phyloP scores from a whole-genome alignment of 2,797 vertebrate species.

The Hoplostethus atlanticus region DNA sequence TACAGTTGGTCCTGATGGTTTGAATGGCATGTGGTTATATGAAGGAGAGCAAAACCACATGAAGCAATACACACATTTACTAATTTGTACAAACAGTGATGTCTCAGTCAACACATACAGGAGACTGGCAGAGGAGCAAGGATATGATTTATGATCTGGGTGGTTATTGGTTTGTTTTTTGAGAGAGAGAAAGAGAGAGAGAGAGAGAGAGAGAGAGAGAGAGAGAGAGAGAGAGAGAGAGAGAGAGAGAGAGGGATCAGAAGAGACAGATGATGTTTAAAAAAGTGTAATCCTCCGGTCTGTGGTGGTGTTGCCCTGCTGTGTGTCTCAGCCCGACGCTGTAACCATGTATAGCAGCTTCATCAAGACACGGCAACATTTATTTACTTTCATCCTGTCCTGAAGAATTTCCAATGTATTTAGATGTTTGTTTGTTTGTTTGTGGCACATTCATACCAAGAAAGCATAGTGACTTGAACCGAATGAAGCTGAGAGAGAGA shows the following conservation, averaged over 20 bases:
- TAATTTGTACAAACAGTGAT: slow-evolving; percentile 43
- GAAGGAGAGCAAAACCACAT: slow-evolving; percentile 44
- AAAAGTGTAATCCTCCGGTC: slow-evolving; percentile 54
- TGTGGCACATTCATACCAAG: slow-evolving; percentile 9
- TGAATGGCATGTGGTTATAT: slow-evolving; percentile 46
- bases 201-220: background rate
- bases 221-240: background rate
- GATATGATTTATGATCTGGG: slow-evolving; percentile 59
- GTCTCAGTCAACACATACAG: slow-evolving; percentile 51
- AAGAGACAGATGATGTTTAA: slow-evolving; percentile 70
- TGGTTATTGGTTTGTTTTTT: slow-evolving; percentile 52
- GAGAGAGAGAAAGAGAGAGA: background rate
- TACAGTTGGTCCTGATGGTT: slow-evolving; percentile 18
- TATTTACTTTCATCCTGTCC: slow-evolving; percentile 50
- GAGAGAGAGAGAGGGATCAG: slow-evolving; percentile 5
- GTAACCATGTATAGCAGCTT: slow-evolving; percentile 61
- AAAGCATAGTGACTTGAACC: slow-evolving; percentile 1
- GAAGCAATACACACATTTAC: slow-evolving; percentile 60
- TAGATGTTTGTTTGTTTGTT: slow-evolving; percentile 22
- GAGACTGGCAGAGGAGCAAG: slow-evolving; percentile 51
- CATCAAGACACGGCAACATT: slow-evolving; percentile 39
- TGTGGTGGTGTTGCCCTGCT: slow-evolving; percentile 66
- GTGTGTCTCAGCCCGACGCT: slow-evolving; percentile 47
- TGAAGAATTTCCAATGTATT: slow-evolving; percentile 30
- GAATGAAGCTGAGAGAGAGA: slow-evolving; percentile 9